Conservation (phyloP, 2,888 invertebrate genomes). For the Blastobasis lacticolella region DNA sequence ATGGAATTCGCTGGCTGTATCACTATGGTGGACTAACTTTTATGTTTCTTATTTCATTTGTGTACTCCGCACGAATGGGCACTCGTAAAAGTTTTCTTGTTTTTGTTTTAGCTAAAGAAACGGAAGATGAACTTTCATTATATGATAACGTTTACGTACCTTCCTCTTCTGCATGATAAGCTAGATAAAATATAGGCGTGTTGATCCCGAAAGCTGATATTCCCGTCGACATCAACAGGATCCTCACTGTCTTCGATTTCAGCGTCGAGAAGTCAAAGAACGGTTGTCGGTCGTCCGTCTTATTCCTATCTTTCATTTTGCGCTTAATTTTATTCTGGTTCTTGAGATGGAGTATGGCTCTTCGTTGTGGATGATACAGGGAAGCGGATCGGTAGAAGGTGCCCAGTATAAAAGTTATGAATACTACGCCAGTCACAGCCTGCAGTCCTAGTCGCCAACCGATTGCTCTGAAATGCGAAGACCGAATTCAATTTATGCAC, state of each 20-base stretch:
- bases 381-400: slow-evolving; percentile 92
- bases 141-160: slow-evolving; percentile 42
- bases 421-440: slow-evolving; percentile 88
- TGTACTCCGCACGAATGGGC: slow-evolving; percentile 8
- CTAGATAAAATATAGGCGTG: slow-evolving; percentile 88
- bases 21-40: neutral
- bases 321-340: slow-evolving; percentile 83
- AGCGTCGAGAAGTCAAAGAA: slow-evolving; percentile 91
- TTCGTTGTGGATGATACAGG: slow-evolving; percentile 88
- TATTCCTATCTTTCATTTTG: slow-evolving; percentile 86
- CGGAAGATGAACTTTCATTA: neutral
- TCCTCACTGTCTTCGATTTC: slow-evolving; percentile 88
- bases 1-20: neutral
- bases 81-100: slow-evolving; percentile 11
- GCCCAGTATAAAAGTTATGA: slow-evolving; percentile 87
- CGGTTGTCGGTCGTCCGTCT: slow-evolving; percentile 84
- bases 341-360: slow-evolving; percentile 91
- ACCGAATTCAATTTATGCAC: too few species aligned
- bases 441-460: slow-evolving; percentile 90
- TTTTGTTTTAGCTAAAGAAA: neutral
- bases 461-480: slow-evolving; percentile 75
- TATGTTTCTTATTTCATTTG: slow-evolving; percentile 11
- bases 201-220: slow-evolving; percentile 89
- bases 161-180: slow-evolving; percentile 85
- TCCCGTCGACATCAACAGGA: slow-evolving; percentile 85